Evolutionary conservation across 2,797 vertebrate genomes (phyloP).

Genomic region (Thaleichthys pacificus): DNA sequence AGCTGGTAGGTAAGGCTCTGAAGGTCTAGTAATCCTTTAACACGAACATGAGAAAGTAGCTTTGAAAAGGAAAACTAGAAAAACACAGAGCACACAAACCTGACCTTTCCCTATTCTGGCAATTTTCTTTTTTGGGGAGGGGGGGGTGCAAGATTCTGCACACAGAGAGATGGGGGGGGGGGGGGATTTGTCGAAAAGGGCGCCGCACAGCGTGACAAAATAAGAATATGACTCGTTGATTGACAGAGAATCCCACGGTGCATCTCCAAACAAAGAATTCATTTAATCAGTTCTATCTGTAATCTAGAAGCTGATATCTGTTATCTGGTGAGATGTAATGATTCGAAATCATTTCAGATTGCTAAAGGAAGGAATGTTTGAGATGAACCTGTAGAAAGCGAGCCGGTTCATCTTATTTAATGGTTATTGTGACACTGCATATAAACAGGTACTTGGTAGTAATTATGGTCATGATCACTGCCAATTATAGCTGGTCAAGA

Average conservation of each 20-base stretch:
- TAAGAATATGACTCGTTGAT: constrained; percentile 41
- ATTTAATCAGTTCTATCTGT: constrained; percentile 50
- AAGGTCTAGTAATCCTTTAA: constrained; percentile 55
- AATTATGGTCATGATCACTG: background rate
- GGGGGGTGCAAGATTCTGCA: no score
- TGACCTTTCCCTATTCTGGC: constrained; percentile 55
- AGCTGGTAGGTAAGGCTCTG: constrained; percentile 53
- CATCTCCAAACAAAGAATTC: constrained; percentile 43
- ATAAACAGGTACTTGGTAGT: background rate
- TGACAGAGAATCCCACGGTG: constrained; percentile 44
- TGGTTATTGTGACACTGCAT: background rate
- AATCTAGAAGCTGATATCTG: constrained; percentile 27
- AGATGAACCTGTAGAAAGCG: background rate
- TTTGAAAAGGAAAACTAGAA: constrained; percentile 45
- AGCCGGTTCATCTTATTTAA: background rate
- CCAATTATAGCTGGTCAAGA: background rate
- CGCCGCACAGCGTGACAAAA: constrained; percentile 40
- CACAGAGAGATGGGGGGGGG: background rate
- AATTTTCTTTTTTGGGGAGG: constrained; percentile 32
- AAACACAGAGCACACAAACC: constrained; percentile 52
- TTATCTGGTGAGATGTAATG: background rate
- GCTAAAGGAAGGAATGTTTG: background rate
- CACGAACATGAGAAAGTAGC: constrained; percentile 57
- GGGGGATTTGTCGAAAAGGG: constrained; percentile 24
- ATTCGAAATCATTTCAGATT: background rate